phyloP scores from a whole-genome alignment of 2,888 invertebrate species.

The Leptura quadrifasciata region DNA sequence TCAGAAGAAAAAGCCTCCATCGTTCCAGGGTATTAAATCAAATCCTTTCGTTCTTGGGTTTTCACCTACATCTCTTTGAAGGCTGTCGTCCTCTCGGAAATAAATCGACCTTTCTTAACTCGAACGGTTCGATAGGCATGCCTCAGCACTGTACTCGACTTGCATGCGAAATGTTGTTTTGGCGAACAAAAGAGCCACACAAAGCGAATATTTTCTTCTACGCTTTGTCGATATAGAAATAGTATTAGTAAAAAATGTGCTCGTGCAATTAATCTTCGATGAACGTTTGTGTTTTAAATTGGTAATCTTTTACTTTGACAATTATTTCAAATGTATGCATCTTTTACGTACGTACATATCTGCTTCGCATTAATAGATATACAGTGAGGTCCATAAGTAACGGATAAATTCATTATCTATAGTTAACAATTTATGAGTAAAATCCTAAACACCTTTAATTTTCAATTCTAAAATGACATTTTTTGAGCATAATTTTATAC shows the following conservation, averaged over 20 bases:
- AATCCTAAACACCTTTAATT: too few species aligned
- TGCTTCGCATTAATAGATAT: too few species aligned
- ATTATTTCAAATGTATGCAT: too few species aligned
- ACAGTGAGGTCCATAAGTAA: too few species aligned
- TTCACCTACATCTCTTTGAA: constrained; percentile 60
- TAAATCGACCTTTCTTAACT: constrained; percentile 60
- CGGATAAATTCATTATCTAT: too few species aligned
- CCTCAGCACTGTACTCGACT: constrained; percentile 43
- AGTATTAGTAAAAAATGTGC: not conserved
- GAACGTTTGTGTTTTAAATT: too few species aligned
- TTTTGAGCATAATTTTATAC: too few species aligned
- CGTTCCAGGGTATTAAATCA: constrained; percentile 57
- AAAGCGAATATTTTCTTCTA: constrained; percentile 18
- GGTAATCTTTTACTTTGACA: too few species aligned
- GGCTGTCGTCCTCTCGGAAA: constrained; percentile 60
- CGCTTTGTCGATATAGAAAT: not conserved
- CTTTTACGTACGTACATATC: too few species aligned
- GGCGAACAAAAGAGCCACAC: constrained; percentile 33
- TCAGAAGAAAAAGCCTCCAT: constrained; percentile 49
- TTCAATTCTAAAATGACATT: too few species aligned
- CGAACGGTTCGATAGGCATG: constrained; percentile 52
- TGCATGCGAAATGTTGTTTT: constrained; percentile 59
- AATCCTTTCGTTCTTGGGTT: constrained; percentile 59
- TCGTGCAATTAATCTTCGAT: not conserved
- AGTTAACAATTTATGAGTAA: too few species aligned